Evolutionary conservation across 2,888 invertebrate genomes (phyloP), one percentile per base, ranked within the genome.

Genomic region (Tenthredo livida): DNA sequence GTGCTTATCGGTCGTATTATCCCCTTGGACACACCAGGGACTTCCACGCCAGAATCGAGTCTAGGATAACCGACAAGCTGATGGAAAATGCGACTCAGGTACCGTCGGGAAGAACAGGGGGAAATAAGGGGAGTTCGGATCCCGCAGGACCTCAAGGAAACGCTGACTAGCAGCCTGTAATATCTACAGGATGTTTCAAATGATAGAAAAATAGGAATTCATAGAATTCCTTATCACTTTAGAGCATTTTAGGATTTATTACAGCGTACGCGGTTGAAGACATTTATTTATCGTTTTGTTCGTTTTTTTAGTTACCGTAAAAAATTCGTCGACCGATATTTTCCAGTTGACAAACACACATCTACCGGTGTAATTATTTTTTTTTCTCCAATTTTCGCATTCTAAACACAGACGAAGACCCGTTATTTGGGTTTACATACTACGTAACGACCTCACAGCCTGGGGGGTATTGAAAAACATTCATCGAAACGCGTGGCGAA

Each of bases 1-100:
- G 89, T 90, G 88, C 90, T 91, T 90, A 91, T 90, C 90, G 89
- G 88, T 85, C 86, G 88, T 87, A 85, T 72, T 80, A 72, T 85
- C 85, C 67, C 70, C 43, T 65, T 33, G 67, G 83, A 83, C 83
- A 70, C 65, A 70, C 67, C 67, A 37, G 47, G 83, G 83, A 83
- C 67, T 65, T 29, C 47, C 70, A 50, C 67, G 83, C 61, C 67
- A 67, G 67, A 65, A 65, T 50, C 67, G 40, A 43, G 67, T 47
- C 29, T 29, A n/a, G 67, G 47, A 61, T 40, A 83, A 83, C 70
- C 65, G 83, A 50, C 43, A 67, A 65, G 50, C 67, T 83, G 83
- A 83, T 83, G 83, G 70, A 70, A 83, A 70, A 83, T 83, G 83
- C 83, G 50, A 70, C 47, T 83, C 83, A 83, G 83, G 83, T 83